These are phyloP conservation scores for Tenualosa ilisha DNA, from an alignment of 2,797 vertebrate genomes.

Conservation along the genomic window DNA sequence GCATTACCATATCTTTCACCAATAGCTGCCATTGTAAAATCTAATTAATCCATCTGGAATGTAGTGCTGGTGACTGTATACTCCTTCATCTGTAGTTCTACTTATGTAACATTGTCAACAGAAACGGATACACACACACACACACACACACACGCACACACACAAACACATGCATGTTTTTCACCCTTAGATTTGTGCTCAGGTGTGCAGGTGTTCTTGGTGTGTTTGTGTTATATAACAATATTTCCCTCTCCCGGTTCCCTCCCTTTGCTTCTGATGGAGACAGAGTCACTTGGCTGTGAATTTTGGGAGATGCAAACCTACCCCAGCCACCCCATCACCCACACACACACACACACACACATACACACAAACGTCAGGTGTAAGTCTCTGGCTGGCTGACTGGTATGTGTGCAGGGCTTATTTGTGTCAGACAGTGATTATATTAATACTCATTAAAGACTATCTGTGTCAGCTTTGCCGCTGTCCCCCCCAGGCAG, in stretches of 20 bases:
- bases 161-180: background rate
- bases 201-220: background rate
- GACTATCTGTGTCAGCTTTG: constrained; percentile 81
- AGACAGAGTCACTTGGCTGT: background rate
- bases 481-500: constrained; percentile 71
- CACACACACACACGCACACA: background rate
- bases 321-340: constrained; percentile 34
- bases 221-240: constrained; percentile 11
- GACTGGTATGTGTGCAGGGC: constrained; percentile 55
- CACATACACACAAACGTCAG: constrained; percentile 7
- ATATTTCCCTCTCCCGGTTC: background rate
- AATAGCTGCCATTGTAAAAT: background rate
- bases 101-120: background rate
- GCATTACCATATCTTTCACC: background rate
- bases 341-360: constrained; percentile 14
- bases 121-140: background rate
- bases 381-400: background rate
- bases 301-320: constrained; percentile 75
- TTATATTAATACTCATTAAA: constrained; percentile 91
- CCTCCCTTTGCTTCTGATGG: background rate
- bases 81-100: background rate
- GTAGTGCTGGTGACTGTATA: no score
- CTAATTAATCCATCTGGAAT: background rate
- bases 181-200: background rate
- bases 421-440: constrained; percentile 81